Base-by-base conservation (phyloP, 2,797 vertebrate species). In the Telmatherina bonti region DNA sequence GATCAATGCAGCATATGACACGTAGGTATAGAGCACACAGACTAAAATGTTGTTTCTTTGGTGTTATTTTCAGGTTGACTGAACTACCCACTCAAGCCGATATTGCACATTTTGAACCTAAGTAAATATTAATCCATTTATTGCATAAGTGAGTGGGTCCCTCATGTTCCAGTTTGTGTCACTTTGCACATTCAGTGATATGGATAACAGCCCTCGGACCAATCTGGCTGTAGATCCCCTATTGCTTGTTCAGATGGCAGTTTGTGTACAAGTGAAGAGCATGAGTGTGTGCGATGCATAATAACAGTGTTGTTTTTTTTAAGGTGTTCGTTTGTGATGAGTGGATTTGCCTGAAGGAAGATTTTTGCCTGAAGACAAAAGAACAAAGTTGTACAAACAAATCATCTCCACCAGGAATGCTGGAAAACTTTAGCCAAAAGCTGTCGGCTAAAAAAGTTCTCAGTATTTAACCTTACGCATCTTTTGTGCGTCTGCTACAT, bases 1-100 rank as follows among this genome's bases (percentile, higher is more conserved):
- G 82, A 88, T 85, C 68, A 79, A 86, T 89, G 82, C 70, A 57
- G 56, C 26, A 10, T 56, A 51, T 26, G 58, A 83, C 78, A 79
- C 75, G 38, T 59, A 15, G 43, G 57, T 49, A 31, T 7, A 61
- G 24, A 36, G 52, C 58, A 61, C 57, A 35, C 43, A 12, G 13
- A 18, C 53, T 52, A 75, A 80, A 65, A 63, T 60, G 72, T 35
- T 67, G 62, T 75, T 66, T 54, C 60, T 67, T 64, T 62, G 29
- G 36, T 51, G 61, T 56, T 66, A 54, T 79, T 66, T 53, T 55
- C 77, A 53, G 55, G 72, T 71, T 56, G 35, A 38, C 27, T 43
- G 51, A 78, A 59, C 63, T 6, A 29, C 62, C 55, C 27, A 4
- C 62, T 30, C 26, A 62, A 70, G 69, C 45, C 57, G 78, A 57